Base-by-base conservation (phyloP, 2,888 invertebrate genomes). In the Petrolisthes cinctipes region DNA sequence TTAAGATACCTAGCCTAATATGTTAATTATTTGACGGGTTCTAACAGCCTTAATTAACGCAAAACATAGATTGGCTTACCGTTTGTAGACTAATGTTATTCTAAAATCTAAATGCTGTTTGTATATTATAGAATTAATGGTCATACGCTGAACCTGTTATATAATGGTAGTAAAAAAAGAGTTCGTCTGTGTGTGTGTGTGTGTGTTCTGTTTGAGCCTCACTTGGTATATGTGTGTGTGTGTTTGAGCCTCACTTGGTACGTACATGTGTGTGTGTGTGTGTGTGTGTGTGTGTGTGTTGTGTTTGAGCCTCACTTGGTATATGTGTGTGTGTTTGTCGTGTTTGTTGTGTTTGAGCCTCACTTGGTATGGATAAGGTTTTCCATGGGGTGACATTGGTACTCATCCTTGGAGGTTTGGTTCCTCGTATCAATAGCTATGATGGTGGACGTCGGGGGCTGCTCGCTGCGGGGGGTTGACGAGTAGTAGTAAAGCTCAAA, bases 401-500 rank as follows among this genome's bases (percentile, higher is more conserved):
- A 66, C 51, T 86, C 86, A 7, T 86, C 86, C 53, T 56, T 82
- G 75, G n/a, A 14, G 4, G 75, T 57, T 17, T 81, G 86, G 75
- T 82, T 82, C 53, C 86, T 56, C 2, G 86, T 86, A 75, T 86
- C 86, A 61, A 86, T 82, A 54, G 86, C 82, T 2, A 86, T 57
- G 57, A 86, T 57, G 57, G 86, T 86, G 37, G 37, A 2, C 1
- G 37, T 37, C 37, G 37, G 37, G 9, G 82, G 7, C 11, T 23
- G 17, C 11, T 23, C 76, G 23, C 82, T 81, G 80, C 56, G 20
- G 11, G 75, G 6, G 53, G 20, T 86, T 17, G 81, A 56, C 51
- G 82, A 86, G 54, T 82, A 86, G 76, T 86, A 86, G 23, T 85
- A 54, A 17, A 86, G 81, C 37, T 86, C 86, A 61, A 86, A 90